A percentile compares a stretch with the other conserved stretches of the same genome.
Evolutionary conservation across 2,797 vertebrate genomes (phyloP).

Genomic region (Phalanger gymnotis): DNA sequence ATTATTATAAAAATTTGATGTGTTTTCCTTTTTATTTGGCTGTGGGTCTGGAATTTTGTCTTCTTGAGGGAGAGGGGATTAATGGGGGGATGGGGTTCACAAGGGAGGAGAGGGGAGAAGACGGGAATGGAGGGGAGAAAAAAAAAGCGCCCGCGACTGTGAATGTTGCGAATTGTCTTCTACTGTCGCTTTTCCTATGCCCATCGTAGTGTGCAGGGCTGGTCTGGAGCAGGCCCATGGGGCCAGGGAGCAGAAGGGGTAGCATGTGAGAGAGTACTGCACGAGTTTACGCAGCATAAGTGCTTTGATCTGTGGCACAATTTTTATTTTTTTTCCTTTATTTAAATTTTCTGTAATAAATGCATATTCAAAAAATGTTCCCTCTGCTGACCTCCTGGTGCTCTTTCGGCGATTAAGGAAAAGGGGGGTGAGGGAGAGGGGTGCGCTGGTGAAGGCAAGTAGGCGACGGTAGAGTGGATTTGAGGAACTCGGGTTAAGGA

Average conservation of each 20-base stretch:
- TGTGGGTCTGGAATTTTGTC: constrained; percentile 58
- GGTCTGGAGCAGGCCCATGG: background rate
- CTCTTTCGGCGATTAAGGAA: constrained; percentile 49
- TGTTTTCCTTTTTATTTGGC: constrained; percentile 69
- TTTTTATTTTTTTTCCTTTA: constrained; percentile 50
- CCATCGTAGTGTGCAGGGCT: background rate
- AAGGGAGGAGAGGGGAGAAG: background rate
- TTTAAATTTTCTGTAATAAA: constrained; percentile 81
- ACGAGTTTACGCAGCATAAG: constrained; percentile 72
- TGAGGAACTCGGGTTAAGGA: constrained; percentile 26
- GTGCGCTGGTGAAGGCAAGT: background rate
- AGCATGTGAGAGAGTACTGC: constrained; percentile 59
- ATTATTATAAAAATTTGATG: constrained; percentile 70
- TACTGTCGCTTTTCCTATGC: constrained; percentile 56
- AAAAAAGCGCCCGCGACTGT: constrained; percentile 46
- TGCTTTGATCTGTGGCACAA: constrained; percentile 69
- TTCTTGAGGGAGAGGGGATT: constrained; percentile 39
- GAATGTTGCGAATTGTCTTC: constrained; percentile 60
- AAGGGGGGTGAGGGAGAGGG: background rate
- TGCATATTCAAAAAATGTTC: constrained; percentile 66
- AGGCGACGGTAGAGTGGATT: background rate
- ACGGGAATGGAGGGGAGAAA: background rate
- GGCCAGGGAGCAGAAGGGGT: constrained; percentile 52
- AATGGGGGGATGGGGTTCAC: constrained; percentile 36
- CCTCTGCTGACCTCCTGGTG: constrained; percentile 60